Base-by-base conservation (phyloP, 2,797 vertebrate genomes). In the Chromis chromis region DNA sequence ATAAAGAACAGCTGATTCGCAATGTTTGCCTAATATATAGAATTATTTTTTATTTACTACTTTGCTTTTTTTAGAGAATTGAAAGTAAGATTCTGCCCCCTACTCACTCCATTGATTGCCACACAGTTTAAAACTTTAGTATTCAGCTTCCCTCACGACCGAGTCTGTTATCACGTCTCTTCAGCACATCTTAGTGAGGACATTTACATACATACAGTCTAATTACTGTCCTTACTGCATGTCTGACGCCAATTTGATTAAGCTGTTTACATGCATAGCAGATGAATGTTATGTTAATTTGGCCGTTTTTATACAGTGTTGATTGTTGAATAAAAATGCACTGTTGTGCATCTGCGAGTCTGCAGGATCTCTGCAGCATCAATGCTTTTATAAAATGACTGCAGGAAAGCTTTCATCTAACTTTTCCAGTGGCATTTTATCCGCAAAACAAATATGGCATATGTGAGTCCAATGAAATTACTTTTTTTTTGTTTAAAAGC, bases 201-300 rank as follows among this genome's bases (percentile, higher is more conserved):
- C 25, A 60, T 76, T 77, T 62, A 75, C 67, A 76, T 63, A 54
- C 46, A 60, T 40, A 59, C 55, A 60, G 36, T 70, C 63, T 58
- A 61, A 81, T 79, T 81, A 78, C 63, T 78, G 39, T 56, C 50
- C 42, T 54, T n/a, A n/a, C 42, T 70, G 57, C 2, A 0, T 64
- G 25, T 62, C 46, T 74, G 24, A 70, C 52, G 44, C 36, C 36
- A 66, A 58, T 69, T 48, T 60, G 25, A 82, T 78, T 61, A 72
- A 40, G 61, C 46, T 74, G 44, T 82, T 84, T 53, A 61, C 67
- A 84, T 70, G 64, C 74, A 65, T 1, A 79, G 60, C 54, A 61
- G 74, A 58, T 27, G 33, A 71, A 76, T 28, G 24, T 25, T 75
- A 21, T 72, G 46, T 54, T 65, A 54, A 82, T 74, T 42, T 57